A percentile compares a stretch with the other conserved stretches of the same genome.
These are phyloP conservation scores for Decapterus maruadsi DNA, from an alignment of 2,797 vertebrate species.

Conservation along the genomic window DNA sequence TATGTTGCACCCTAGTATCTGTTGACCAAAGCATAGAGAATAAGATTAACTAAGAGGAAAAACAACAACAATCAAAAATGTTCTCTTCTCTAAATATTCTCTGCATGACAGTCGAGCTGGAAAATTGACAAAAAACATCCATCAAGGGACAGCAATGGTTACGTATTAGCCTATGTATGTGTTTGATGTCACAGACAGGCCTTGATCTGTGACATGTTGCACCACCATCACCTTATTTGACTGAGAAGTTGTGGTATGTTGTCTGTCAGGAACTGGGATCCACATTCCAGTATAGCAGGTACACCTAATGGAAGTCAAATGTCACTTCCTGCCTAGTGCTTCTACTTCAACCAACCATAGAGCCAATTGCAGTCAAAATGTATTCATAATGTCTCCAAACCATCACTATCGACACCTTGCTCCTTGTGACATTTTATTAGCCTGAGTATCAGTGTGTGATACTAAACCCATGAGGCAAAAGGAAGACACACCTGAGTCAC, in stretches of 20 bases:
- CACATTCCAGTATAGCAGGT: constrained; percentile 54
- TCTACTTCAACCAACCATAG: not conserved
- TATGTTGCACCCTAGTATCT: not conserved
- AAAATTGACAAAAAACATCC: not conserved
- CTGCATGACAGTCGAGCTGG: too few relatives aligned
- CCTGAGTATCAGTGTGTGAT: constrained; percentile 1
- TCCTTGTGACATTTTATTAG: constrained; percentile 24
- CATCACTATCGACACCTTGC: constrained; percentile 13
- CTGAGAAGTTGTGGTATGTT: constrained; percentile 54
- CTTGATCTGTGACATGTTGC: constrained; percentile 20
- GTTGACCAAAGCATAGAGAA: not conserved
- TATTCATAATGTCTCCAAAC: not conserved
- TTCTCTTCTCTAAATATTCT: not conserved
- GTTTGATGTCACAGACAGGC: constrained; percentile 11
- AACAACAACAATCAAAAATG: not conserved
- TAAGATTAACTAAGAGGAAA: not conserved
- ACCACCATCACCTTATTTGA: not conserved
- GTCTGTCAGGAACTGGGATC: constrained; percentile 55
- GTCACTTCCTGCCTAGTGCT: not conserved
- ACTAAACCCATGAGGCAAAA: constrained; percentile 25
- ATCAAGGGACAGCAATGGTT: not conserved
- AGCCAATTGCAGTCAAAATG: not conserved
- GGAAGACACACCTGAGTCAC: constrained; percentile 50
- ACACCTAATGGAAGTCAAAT: not conserved
- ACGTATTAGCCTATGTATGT: not conserved